phyloP scores from a whole-genome alignment of 35 echinoderm and acorn worm species.

The Patiria miniata region DNA sequence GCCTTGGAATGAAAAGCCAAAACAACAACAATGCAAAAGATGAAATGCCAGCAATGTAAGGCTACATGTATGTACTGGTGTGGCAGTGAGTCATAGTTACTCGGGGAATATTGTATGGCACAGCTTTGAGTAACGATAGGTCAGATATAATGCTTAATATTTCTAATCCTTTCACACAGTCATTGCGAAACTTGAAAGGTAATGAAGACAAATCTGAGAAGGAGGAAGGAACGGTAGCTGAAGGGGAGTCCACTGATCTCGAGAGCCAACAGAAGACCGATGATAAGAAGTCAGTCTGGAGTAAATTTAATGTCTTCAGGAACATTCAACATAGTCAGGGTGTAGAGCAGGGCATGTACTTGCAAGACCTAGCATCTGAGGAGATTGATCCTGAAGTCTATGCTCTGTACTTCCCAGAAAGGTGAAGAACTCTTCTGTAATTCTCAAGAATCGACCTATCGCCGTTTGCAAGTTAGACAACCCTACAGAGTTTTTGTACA shows the following conservation, averaged over 20 bases:
- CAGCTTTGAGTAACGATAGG: no score
- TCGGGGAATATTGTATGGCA: no score
- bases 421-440: constrained; percentile 45
- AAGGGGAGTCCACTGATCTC: background rate
- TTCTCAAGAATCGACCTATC: no score
- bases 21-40: no score
- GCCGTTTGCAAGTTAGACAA: no score
- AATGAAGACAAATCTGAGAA: background rate
- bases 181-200: constrained; percentile 9
- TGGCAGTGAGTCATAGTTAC: no score
- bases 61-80: no score
- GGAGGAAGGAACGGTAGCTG: background rate
- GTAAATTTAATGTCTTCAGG: constrained; percentile 59
- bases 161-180: background rate
- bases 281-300: constrained; percentile 68
- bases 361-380: constrained; percentile 89
- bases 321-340: constrained; percentile 64
- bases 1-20: no score
- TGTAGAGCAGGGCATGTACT: constrained; percentile 81
- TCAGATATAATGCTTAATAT: no score
- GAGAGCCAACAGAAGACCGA: constrained; percentile 30
- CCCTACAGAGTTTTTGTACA: no score
- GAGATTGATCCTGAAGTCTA: constrained; percentile 92
- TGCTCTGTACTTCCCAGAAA: constrained; percentile 89
- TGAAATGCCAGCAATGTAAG: no score